phyloP scores from a whole-genome alignment of 92 coral and sea anemone species.

The Epizoanthus illoricatus region DNA sequence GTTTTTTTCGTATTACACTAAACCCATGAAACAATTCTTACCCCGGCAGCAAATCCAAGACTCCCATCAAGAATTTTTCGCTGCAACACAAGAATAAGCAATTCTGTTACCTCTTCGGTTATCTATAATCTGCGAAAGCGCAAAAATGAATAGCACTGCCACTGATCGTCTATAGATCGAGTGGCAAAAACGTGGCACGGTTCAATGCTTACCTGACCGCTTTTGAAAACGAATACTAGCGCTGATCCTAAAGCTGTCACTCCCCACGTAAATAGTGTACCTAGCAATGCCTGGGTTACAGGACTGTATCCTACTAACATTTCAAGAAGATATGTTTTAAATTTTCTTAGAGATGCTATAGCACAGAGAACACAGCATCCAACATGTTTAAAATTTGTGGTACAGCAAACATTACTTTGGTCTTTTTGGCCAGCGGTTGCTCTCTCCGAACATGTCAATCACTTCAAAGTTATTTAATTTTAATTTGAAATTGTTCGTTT shows the following conservation, averaged over 20 bases:
- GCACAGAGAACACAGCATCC: too few relatives aligned
- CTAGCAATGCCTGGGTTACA: constrained; percentile 86
- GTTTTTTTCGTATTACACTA: too few relatives aligned
- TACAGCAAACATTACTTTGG: too few relatives aligned
- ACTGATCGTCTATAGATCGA: not conserved
- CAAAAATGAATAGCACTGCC: not conserved
- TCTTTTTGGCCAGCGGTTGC: too few relatives aligned
- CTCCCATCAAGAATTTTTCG: constrained; percentile 96
- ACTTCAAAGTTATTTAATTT: too few relatives aligned
- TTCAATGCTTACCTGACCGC: constrained; percentile 73
- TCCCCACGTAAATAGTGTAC: constrained; percentile 98
- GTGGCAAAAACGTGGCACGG: not conserved
- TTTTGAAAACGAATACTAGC: constrained; percentile 84
- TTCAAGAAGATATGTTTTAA: not conserved
- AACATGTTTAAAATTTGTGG: too few relatives aligned
- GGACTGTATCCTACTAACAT: constrained; percentile 84
- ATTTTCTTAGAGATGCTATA: not conserved
- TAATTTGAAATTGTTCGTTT: not conserved
- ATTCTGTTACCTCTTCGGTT: not conserved
- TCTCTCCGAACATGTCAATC: too few relatives aligned
- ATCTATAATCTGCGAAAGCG: not conserved
- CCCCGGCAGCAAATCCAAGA: constrained; percentile 99
- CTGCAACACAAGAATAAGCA: constrained; percentile 46
- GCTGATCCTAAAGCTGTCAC: constrained; percentile 92
- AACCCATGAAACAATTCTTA: not conserved